A percentile compares a stretch with the other conserved stretches of the same genome.
These are phyloP conservation scores for Zaprionus camerounensis DNA, from an alignment of 1,140 invertebrate species.

Conservation along the genomic window DNA sequence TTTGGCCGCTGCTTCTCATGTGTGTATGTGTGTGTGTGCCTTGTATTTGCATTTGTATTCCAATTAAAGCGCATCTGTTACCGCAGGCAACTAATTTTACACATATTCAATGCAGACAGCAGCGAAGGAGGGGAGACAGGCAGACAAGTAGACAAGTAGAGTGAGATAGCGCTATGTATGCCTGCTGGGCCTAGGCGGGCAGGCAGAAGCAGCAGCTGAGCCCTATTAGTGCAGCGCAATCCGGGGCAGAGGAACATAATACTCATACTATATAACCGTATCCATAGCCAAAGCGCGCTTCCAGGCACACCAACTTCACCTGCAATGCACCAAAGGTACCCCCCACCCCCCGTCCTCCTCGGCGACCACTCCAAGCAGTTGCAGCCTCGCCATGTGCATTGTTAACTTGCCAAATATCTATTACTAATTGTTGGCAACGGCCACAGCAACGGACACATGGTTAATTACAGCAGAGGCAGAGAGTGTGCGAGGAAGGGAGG, in stretches of 20 bases:
- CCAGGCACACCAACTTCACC: constrained; percentile 16
- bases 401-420: constrained; percentile 56
- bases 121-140: not conserved
- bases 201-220: not conserved
- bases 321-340: not conserved
- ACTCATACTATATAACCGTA: constrained; percentile 25
- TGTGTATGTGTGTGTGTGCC: constrained; percentile 33
- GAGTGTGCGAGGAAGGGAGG: not conserved
- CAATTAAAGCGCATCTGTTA: constrained; percentile 75
- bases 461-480: constrained; percentile 36
- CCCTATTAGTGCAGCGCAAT: constrained; percentile 29
- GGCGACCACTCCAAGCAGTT: not conserved
- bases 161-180: not conserved
- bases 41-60: constrained; percentile 52
- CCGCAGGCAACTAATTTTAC: constrained; percentile 70
- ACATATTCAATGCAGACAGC: constrained; percentile 54
- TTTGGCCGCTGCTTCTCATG: constrained; percentile 22
- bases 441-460: constrained; percentile 45
- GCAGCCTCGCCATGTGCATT: constrained; percentile 29
- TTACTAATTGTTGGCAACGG: constrained; percentile 53
- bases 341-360: not conserved
- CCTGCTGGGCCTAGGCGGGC: not conserved
- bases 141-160: not conserved
- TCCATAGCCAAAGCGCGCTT: constrained; percentile 38
- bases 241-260: constrained; percentile 24